phyloP scores from a whole-genome alignment of 2,113 vertebrate genomes.

The Himantopus leucocephalus region DNA sequence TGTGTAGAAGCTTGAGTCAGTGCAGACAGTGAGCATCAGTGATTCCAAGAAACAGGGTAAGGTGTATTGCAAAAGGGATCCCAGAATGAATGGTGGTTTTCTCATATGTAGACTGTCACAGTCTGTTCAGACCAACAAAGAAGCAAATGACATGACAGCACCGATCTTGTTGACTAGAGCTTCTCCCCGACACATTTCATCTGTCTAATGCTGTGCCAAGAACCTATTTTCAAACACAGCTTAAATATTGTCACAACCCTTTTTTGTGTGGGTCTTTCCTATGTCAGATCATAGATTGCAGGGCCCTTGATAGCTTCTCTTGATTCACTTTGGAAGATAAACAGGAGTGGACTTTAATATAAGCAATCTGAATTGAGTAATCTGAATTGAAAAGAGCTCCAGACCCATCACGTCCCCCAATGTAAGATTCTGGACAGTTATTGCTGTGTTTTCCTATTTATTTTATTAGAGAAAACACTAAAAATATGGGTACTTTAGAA shows the following conservation, averaged over 20 bases:
- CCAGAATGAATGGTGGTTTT: not conserved
- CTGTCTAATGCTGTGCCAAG: not conserved
- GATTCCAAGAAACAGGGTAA: not conserved
- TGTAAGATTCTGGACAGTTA: not conserved
- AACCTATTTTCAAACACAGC: not conserved
- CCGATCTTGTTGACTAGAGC: not conserved
- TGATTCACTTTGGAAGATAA: not conserved
- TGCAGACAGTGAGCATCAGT: fast-evolving
- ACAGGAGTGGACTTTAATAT: not conserved
- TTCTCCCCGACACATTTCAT: not conserved
- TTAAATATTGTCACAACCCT: not conserved
- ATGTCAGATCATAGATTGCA: not conserved
- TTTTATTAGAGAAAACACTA: not conserved
- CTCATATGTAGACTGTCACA: not conserved
- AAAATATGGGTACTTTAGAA: not conserved
- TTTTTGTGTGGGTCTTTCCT: not conserved
- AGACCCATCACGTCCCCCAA: not conserved
- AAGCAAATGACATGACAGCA: not conserved
- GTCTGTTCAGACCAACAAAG: not conserved
- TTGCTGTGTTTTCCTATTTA: not conserved
- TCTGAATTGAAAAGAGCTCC: not conserved
- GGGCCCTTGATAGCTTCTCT: not conserved
- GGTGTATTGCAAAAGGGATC: not conserved
- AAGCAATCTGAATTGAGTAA: not conserved
- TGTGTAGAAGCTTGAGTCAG: not conserved